Percentiles rank a stretch among this genome's conserved stretches.
phyloP scores from a whole-genome alignment of 2,888 invertebrate genomes.

The Tipula unca region DNA sequence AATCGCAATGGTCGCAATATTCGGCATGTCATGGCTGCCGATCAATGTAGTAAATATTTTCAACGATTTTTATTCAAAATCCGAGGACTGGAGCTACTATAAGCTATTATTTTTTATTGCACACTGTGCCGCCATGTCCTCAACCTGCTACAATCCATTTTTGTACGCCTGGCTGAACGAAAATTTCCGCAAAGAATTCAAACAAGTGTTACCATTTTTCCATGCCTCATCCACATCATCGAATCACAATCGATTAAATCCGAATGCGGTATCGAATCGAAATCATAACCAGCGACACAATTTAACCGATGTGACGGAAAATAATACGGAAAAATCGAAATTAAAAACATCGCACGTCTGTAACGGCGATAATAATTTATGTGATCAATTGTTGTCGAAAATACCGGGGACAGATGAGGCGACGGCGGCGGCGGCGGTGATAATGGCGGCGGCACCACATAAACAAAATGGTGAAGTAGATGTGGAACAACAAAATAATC shows the following conservation, averaged over 20 bases:
- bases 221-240: constrained; percentile 42
- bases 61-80: constrained; percentile 68
- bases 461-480: not conserved
- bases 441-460: not conserved
- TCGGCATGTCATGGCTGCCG: constrained; percentile 93
- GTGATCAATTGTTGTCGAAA: not conserved
- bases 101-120: constrained; percentile 82
- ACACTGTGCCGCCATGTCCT: constrained; percentile 90
- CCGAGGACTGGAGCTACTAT: constrained; percentile 71
- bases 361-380: not conserved
- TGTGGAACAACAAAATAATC: not conserved
- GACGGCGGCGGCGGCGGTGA: not conserved
- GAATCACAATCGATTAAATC: not conserved
- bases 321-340: constrained; percentile 16
- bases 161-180: constrained; percentile 97
- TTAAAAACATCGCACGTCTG: not conserved
- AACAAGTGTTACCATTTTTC: constrained; percentile 61
- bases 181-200: constrained; percentile 83
- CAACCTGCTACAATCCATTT: constrained; percentile 94
- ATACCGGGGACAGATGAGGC: not conserved
- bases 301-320: not conserved
- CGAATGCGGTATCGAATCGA: not conserved
- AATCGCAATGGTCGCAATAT: constrained; percentile 94
- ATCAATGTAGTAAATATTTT: constrained; percentile 83
- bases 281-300: not conserved